These are phyloP conservation scores for Antennarius striatus DNA, from an alignment of 2,113 vertebrate genomes.

Conservation along the genomic window DNA sequence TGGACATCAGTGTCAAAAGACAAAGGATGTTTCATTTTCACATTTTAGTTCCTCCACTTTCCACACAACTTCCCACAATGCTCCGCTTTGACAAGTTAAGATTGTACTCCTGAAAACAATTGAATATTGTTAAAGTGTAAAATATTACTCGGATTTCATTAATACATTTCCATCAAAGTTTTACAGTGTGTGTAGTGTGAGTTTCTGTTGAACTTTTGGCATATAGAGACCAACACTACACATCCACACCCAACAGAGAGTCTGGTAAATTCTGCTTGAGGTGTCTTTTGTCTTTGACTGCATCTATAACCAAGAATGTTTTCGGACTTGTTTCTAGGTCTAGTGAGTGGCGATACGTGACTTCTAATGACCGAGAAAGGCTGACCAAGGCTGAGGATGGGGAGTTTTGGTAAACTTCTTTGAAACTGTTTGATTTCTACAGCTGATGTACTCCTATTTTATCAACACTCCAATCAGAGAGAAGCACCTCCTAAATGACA, in stretches of 20 bases:
- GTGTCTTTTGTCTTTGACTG: not conserved
- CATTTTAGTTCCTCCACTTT: no score
- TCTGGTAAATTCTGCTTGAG: slow-evolving; percentile 29
- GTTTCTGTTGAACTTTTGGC: not conserved
- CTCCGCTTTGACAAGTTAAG: no score
- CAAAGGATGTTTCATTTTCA: no score
- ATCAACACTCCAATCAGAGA: not conserved
- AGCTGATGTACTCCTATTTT: no score
- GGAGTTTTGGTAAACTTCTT: slow-evolving; percentile 81
- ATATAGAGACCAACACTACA: not conserved
- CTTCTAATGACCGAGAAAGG: slow-evolving; percentile 65
- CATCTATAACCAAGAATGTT: not conserved
- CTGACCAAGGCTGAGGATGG: slow-evolving; percentile 84
- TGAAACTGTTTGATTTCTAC: not conserved
- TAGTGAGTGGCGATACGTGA: slow-evolving; percentile 80
- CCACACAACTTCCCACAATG: no score
- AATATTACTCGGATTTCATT: no score
- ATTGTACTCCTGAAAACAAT: no score
- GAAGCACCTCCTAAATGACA: not conserved
- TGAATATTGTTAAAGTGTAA: no score
- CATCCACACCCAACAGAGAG: slow-evolving; percentile 24
- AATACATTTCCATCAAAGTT: no score
- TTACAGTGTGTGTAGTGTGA: no score
- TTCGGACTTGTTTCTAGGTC: slow-evolving; percentile 70
- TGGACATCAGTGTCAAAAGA: no score